phyloP scores from a whole-genome alignment of 2,888 invertebrate species.

The Callimorpha dominula region DNA sequence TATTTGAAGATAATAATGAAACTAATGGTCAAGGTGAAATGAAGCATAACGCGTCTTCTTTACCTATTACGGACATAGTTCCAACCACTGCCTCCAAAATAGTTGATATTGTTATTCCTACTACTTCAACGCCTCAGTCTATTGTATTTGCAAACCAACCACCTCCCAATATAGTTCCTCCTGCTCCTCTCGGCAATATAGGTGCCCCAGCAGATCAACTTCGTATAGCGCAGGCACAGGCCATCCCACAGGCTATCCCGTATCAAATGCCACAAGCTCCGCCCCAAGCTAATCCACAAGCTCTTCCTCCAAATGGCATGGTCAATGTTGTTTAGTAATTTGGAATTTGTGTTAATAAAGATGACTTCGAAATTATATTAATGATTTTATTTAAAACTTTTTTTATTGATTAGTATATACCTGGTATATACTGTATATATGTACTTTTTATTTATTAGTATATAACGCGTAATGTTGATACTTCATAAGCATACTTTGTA shows the following conservation, averaged over 20 bases:
- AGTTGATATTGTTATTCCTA: slow-evolving; percentile 7
- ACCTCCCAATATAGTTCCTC: neutral
- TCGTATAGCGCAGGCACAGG: neutral
- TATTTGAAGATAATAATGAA: neutral
- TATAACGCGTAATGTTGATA: too few relatives aligned
- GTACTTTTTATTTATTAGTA: too few relatives aligned
- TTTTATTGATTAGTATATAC: too few relatives aligned
- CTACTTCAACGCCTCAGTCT: neutral
- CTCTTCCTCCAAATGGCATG: neutral
- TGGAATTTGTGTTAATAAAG: slow-evolving; percentile 5
- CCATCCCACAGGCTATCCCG: neutral
- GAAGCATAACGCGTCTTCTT: neutral
- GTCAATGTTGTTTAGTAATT: slow-evolving; percentile 7
- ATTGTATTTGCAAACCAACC: neutral
- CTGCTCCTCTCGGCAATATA: neutral
- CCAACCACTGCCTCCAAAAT: neutral
- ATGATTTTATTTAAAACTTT: neutral
- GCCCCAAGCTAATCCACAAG: neutral
- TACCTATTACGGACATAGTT: neutral
- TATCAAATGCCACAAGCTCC: neutral
- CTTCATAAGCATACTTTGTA: too few relatives aligned
- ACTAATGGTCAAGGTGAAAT: neutral
- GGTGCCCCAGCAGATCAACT: neutral
- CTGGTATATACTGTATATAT: too few relatives aligned
- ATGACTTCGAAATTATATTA: neutral